phyloP scores from a whole-genome alignment of 2,113 vertebrate genomes.

The Chinchilla lanigera region DNA sequence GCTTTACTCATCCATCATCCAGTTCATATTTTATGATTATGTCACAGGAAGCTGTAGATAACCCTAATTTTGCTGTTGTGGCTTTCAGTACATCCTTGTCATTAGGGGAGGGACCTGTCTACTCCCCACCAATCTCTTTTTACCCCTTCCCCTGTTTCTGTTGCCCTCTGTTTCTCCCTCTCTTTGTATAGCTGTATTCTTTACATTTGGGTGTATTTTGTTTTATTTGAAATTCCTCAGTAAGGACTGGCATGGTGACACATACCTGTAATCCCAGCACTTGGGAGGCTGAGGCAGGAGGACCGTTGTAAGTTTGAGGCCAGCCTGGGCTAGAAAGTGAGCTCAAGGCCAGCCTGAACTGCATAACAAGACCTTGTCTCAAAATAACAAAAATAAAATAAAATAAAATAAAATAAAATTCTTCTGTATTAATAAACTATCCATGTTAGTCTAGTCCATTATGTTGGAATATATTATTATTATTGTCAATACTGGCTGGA shows the following conservation, averaged over 20 bases:
- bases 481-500: not conserved
- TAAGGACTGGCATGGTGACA: not conserved
- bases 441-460: not conserved
- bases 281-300: too few species aligned
- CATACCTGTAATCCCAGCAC: too few species aligned
- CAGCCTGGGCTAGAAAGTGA: too few species aligned
- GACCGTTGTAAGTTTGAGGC: too few species aligned
- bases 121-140: accelerated
- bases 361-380: too few species aligned
- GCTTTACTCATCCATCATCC: not conserved
- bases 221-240: not conserved
- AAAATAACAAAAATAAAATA: too few species aligned
- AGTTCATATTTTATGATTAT: not conserved
- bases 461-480: not conserved
- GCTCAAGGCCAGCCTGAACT: too few species aligned
- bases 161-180: not conserved
- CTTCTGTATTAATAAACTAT: not conserved
- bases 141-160: not conserved
- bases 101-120: too few species aligned
- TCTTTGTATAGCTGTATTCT: not conserved
- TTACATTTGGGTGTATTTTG: not conserved
- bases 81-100: not conserved
- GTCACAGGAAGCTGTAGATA: not conserved
- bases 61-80: not conserved
- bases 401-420: not conserved